Evolutionary conservation across 2,888 invertebrate genomes (phyloP).

Genomic region (Doris montereyensis): DNA sequence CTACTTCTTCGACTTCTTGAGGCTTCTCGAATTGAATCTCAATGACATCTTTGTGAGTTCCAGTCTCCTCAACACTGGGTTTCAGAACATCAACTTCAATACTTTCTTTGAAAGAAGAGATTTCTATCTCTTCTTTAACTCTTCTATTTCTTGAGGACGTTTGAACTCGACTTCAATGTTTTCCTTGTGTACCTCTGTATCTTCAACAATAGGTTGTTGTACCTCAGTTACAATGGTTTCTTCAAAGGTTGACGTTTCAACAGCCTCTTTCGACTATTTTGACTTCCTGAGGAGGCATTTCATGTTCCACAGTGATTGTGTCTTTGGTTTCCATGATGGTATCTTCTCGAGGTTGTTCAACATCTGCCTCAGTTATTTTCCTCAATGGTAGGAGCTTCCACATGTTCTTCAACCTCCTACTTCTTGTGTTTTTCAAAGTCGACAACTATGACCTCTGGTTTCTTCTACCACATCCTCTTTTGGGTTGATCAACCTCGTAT

Average conservation of each 20-base stretch:
- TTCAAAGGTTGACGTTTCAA: conserved; percentile 11
- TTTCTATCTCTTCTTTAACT: conserved; percentile 33
- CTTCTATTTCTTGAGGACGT: conserved; percentile 45
- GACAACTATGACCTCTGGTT: conserved; percentile 42
- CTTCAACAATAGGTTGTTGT: conserved; percentile 44
- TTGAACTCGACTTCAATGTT: conserved; percentile 44
- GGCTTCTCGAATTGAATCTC: conserved; percentile 43
- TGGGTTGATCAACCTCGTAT: conserved; percentile 44
- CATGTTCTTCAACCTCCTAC: conserved; percentile 21
- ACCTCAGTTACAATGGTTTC: conserved; percentile 38
- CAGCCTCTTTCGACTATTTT: conserved; percentile 7
- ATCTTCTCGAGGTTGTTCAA: conserved; percentile 23
- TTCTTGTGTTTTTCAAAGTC: conserved; percentile 29
- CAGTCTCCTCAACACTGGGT: conserved; percentile 46
- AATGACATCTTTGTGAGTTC: conserved; percentile 48
- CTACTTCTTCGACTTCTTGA: conserved; percentile 41
- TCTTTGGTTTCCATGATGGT: background rate
- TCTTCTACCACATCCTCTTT: conserved; percentile 46
- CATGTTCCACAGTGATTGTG: background rate
- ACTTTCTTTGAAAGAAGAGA: background rate
- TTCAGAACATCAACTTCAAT: conserved; percentile 39
- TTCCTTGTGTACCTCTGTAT: conserved; percentile 42
- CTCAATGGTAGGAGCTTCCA: conserved; percentile 35
- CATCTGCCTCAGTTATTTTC: conserved; percentile 40
- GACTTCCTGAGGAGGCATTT: background rate